Evolutionary conservation across 2,888 invertebrate genomes (phyloP).

Genomic region (Cephus spinipes): DNA sequence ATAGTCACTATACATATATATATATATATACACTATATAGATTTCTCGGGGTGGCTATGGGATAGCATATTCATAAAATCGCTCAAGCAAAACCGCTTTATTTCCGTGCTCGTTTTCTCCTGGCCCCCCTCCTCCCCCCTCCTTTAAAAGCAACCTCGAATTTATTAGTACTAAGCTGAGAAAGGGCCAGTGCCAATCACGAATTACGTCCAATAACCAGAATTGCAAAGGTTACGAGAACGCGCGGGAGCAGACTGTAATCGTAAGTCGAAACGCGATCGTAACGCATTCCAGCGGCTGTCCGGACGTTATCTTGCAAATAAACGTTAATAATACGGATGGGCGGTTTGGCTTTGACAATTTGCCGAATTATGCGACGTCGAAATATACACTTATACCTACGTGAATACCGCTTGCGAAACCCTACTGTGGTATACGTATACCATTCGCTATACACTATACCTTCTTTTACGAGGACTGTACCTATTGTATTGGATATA

Average conservation of each 20-base stretch:
- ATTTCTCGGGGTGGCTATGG: neutral
- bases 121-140: slow-evolving; percentile 21
- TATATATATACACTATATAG: no score
- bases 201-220: slow-evolving; percentile 59
- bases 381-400: slow-evolving; percentile 50
- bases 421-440: neutral
- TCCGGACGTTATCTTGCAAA: slow-evolving; percentile 43
- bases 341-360: slow-evolving; percentile 45
- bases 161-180: slow-evolving; percentile 61
- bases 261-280: slow-evolving; percentile 28
- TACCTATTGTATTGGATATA: neutral
- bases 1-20: neutral
- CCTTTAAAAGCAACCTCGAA: slow-evolving; percentile 36
- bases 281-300: slow-evolving; percentile 42
- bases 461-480: neutral
- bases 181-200: slow-evolving; percentile 61
- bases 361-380: slow-evolving; percentile 46
- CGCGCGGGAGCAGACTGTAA: neutral
- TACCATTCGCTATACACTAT: neutral
- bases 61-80: slow-evolving; percentile 64
- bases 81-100: slow-evolving; percentile 61
- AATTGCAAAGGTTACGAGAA: slow-evolving; percentile 48
- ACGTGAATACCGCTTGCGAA: neutral
- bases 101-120: slow-evolving; percentile 39
- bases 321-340: slow-evolving; percentile 52